phyloP scores from a whole-genome alignment of 2,113 vertebrate genomes.

The Phyllostomus discolor region DNA sequence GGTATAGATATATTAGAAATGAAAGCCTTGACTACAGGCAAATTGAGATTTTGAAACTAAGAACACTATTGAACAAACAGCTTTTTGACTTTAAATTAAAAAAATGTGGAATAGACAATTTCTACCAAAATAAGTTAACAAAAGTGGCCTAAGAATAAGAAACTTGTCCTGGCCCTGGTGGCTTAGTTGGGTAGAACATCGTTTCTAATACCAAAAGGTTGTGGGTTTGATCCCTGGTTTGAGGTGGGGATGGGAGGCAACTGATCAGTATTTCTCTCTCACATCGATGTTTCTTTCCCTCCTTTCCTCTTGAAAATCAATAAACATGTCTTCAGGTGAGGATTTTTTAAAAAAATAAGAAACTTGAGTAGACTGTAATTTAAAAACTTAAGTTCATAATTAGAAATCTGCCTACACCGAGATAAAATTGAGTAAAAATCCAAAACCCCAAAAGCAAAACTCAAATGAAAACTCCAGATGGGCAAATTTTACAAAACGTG shows the following conservation, averaged over 20 bases:
- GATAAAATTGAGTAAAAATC: background rate
- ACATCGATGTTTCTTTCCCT: no score
- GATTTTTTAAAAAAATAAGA: background rate
- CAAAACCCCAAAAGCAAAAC: background rate
- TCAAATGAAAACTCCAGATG: background rate
- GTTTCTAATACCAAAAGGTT: no score
- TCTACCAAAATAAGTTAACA: conserved; percentile 8
- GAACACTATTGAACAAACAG: background rate
- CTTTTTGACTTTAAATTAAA: conserved; percentile 1
- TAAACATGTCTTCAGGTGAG: no score
- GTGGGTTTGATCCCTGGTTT: no score
- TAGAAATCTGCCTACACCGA: background rate
- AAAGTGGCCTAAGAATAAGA: conserved; percentile 15
- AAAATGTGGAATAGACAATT: background rate
- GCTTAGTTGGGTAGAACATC: no score
- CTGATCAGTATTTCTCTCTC: no score
- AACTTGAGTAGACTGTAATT: background rate
- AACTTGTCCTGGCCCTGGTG: background rate
- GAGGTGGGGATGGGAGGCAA: no score
- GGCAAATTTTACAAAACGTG: background rate
- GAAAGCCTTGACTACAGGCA: background rate
- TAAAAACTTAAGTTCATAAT: background rate
- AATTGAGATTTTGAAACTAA: background rate
- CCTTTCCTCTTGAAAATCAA: no score
- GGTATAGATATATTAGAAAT: background rate